A percentile compares a stretch with the other conserved stretches of the same genome.
phyloP scores from a whole-genome alignment of 1,140 invertebrate species.

The Potamilus streckersoni region DNA sequence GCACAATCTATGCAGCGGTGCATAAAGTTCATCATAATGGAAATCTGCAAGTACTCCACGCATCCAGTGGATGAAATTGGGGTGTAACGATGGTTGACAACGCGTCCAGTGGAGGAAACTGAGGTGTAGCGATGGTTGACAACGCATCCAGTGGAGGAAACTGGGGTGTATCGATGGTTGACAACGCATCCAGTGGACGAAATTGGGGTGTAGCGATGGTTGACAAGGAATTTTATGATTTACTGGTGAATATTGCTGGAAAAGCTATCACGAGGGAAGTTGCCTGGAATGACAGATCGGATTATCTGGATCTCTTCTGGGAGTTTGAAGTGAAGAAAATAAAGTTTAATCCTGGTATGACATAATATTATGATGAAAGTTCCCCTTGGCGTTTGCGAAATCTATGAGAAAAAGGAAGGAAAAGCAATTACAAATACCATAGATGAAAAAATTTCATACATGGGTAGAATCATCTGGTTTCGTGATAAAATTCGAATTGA shows the following conservation, averaged over 20 bases:
- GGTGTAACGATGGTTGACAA: too few species aligned
- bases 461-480: not conserved
- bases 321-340: slow-evolving; percentile 34
- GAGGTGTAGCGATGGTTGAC: too few species aligned
- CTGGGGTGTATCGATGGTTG: too few species aligned
- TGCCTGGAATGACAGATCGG: not conserved
- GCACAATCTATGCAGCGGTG: slow-evolving; percentile 11
- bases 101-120: too few species aligned
- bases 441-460: not conserved
- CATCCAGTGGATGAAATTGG: slow-evolving; percentile 7
- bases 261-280: slow-evolving; percentile 25
- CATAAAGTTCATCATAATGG: slow-evolving; percentile 2
- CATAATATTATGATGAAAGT: slow-evolving; percentile 12
- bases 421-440: slow-evolving; percentile 12
- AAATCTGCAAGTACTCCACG: slow-evolving; percentile 1
- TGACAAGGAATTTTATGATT: slow-evolving; percentile 11
- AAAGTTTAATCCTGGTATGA: slow-evolving; percentile 9
- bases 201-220: not conserved
- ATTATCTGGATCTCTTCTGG: slow-evolving; percentile 24
- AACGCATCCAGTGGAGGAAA: too few species aligned
- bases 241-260: slow-evolving; percentile 23
- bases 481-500: slow-evolving; percentile 13
- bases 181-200: too few species aligned
- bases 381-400: slow-evolving; percentile 5
- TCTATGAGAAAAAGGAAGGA: slow-evolving; percentile 4